These are phyloP conservation scores for Tipula vernalis DNA, from an alignment of 2,888 invertebrate genomes.

Conservation along the genomic window DNA sequence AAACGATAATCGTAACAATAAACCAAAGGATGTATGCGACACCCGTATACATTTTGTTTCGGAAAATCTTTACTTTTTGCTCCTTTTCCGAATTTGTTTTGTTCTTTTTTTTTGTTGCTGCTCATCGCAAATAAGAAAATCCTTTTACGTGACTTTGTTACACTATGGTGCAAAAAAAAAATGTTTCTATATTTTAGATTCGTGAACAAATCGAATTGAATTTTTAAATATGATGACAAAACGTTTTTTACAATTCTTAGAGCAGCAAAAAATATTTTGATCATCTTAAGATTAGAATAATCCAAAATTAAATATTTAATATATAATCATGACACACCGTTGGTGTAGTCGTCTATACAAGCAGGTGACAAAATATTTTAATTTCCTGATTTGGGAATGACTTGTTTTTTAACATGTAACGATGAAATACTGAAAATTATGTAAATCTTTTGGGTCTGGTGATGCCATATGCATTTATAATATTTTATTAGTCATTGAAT, in stretches of 20 bases:
- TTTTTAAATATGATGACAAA: not conserved
- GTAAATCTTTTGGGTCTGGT: not conserved
- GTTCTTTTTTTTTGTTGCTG: not conserved
- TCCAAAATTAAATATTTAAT: not conserved
- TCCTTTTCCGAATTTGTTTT: not conserved
- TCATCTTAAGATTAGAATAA: not conserved
- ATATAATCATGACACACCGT: not conserved
- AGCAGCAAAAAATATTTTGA: not conserved
- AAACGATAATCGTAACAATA: not conserved
- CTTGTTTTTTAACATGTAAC: not conserved
- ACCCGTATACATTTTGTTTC: not conserved
- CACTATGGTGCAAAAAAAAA: not conserved
- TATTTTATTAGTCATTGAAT: not conserved
- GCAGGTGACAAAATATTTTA: not conserved
- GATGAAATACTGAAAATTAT: not conserved
- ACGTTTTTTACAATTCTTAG: not conserved
- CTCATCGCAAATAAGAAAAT: not conserved
- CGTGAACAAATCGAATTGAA: not conserved
- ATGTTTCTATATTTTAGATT: not conserved
- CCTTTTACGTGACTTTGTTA: not conserved
- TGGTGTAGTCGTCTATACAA: not conserved
- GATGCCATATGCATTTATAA: not conserved
- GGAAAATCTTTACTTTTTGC: not conserved
- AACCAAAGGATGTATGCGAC: not conserved
- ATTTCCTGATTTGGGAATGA: not conserved